phyloP scores from a whole-genome alignment of 2,888 invertebrate species.

The Chouioia cunea region DNA sequence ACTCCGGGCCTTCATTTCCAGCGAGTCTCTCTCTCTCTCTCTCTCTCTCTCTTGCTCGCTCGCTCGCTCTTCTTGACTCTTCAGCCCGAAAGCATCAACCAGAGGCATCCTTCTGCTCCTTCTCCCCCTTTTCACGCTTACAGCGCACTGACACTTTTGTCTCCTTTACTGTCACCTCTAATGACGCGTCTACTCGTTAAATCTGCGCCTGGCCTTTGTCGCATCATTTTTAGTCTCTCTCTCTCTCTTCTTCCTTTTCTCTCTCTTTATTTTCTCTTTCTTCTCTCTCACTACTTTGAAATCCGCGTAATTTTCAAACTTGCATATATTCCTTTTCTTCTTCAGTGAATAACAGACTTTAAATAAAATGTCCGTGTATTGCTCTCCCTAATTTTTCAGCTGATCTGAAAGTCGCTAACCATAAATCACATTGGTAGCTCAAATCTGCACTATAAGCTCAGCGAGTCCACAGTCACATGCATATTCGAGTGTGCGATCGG shows the following conservation, averaged over 20 bases:
- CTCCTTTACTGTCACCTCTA: conserved; percentile 55
- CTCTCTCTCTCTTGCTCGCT: conserved; percentile 30
- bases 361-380: conserved; percentile 10
- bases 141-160: conserved; percentile 17
- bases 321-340: conserved; percentile 2
- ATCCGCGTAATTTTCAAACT: too few species aligned
- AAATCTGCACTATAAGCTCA: too few species aligned
- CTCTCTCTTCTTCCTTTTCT: conserved; percentile 7
- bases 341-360: background rate
- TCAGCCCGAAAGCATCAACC: conserved; percentile 50
- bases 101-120: conserved; percentile 46
- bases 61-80: conserved; percentile 35
- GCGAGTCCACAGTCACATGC: too few species aligned
- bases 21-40: conserved; percentile 41
- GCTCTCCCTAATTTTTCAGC: background rate
- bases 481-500: too few species aligned
- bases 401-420: conserved; percentile 22
- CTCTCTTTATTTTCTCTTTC: conserved; percentile 16
- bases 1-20: conserved; percentile 60
- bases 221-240: conserved; percentile 45
- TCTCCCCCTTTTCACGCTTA: conserved; percentile 27
- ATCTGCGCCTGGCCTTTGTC: conserved; percentile 55
- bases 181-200: conserved; percentile 65
- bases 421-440: conserved; percentile 30
- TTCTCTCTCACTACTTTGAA: background rate